Base-by-base conservation (phyloP, 2,797 vertebrate species). In the Sparus aurata region DNA sequence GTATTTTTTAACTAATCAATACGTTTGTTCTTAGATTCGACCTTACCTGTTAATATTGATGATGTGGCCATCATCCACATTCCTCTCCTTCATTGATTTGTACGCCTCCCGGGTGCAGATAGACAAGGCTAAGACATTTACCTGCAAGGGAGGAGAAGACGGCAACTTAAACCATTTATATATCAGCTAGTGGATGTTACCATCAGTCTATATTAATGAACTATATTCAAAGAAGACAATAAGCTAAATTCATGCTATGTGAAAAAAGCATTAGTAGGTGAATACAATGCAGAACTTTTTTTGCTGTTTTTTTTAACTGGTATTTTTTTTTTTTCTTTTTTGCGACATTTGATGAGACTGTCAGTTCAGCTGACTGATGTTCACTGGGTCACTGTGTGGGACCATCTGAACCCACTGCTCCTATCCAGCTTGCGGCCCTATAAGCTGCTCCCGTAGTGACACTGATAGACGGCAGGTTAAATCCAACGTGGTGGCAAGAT, bases 31-130 rank as follows among this genome's bases (percentile, higher is more conserved):
- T 68, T 23, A 46, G 72, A 55, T 6, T 12, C n/a, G 8, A 12
- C 20, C 10, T n/a, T 85, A 99, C 98, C 98, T 98, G 94, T 97
- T 99, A 90, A 99, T 98, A 89, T 99, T 98, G 89, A 99, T 98
- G 75, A 99, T 98, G 83, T 99, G 98, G 30, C 98, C 97, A 0
- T 99, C 98, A 0, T 99, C 97, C 10, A 99, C 95, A 34, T 95
- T 95, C 23, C 98, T 95, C 92, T 99, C 98, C 87, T 95, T 97
- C 98, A 99, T 99, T 64, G 98, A 99, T 93, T 96, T 97, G 89
- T 97, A 99, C 5, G 97, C 97, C 87, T 99, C 98, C 1, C 97
- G 94, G 0, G 98, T 98, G 78, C 98, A 99, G 94, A 99, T 98
- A 75, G 97, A 96, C 89, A 99, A 92, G 7, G 98, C 98, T 75